Base-by-base conservation (phyloP, 2,888 invertebrate genomes). In the Andrena bicolor region DNA sequence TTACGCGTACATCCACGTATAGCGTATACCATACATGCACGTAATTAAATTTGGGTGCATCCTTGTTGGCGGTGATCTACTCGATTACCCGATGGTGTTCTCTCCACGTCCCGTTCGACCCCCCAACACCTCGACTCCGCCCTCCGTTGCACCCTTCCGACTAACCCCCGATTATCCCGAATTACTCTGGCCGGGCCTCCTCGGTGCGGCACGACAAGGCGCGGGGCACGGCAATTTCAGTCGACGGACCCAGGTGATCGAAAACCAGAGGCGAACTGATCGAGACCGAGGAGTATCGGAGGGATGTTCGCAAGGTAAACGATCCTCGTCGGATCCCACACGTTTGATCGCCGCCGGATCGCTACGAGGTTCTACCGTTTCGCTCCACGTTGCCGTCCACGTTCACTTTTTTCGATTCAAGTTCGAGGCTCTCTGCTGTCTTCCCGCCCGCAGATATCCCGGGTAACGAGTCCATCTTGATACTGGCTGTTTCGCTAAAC, bases 231-330 rank as follows among this genome's bases (percentile, higher is more conserved):
- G 98, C 93, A 98, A 98, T 95, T 97, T 98, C 96, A 95, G 98
- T 99, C 89, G 96, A 97, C 92, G 96, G 97, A 98, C 94, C 94
- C 97, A 97, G 95, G 97, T 98, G 92, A 96, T 96, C 93, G 95
- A 96, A 96, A 87, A 98, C 98, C 90, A 96, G 96, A 91, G 95
- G 95, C 89, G 96, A 99, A 94, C 96, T 98, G 89, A 95, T 95
- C 94, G 95, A 96, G 93, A 98, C 98, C 88, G 96, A 96, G 92
- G 96, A 96, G 92, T 98, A 98, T 95, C 97, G 97, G 94, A 96
- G 96, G 94, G 98, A 98, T 95, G 98, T 98, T 90, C 96, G 98
- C 95, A 97, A 98, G 97, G 98, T 98, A 96, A 96, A 95, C 80
- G 74, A 64, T 56, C 3, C 56, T 56, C 10, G 58, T 51, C 69